Evolutionary conservation across 2,113 vertebrate species (phyloP).

Genomic region (Cardinalis cardinalis): DNA sequence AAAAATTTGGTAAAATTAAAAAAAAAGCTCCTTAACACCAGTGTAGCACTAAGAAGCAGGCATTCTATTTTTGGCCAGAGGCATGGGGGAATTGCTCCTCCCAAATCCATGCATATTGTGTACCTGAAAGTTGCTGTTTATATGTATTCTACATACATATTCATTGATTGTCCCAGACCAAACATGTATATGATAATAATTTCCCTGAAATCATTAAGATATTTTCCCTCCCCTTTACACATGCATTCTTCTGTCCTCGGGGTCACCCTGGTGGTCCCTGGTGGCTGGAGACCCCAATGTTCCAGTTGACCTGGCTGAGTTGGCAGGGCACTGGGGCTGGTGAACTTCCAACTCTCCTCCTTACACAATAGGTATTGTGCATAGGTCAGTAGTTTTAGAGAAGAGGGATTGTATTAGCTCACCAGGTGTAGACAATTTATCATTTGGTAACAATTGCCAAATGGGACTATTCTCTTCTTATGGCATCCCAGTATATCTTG

Average conservation of each 20-base stretch:
- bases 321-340: background rate
- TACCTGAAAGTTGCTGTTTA: background rate
- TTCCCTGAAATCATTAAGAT: background rate
- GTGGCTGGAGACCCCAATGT: background rate
- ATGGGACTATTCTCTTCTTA: background rate
- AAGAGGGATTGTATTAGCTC: background rate
- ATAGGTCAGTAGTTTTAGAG: background rate
- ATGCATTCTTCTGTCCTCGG: accelerated
- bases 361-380: background rate
- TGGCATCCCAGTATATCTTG: background rate
- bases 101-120: background rate
- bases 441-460: background rate
- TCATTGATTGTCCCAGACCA: no score
- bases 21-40: background rate
- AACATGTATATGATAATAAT: background rate
- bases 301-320: background rate
- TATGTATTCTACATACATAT: background rate
- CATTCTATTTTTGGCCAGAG: background rate
- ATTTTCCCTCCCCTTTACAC: background rate
- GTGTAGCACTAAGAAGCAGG: background rate
- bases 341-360: background rate
- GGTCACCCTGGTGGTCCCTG: background rate
- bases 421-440: background rate
- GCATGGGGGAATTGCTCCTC: no score
- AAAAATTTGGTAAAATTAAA: background rate